These are phyloP conservation scores for Notechis scutatus DNA, from an alignment of 2,113 vertebrate genomes.

Conservation along the genomic window DNA sequence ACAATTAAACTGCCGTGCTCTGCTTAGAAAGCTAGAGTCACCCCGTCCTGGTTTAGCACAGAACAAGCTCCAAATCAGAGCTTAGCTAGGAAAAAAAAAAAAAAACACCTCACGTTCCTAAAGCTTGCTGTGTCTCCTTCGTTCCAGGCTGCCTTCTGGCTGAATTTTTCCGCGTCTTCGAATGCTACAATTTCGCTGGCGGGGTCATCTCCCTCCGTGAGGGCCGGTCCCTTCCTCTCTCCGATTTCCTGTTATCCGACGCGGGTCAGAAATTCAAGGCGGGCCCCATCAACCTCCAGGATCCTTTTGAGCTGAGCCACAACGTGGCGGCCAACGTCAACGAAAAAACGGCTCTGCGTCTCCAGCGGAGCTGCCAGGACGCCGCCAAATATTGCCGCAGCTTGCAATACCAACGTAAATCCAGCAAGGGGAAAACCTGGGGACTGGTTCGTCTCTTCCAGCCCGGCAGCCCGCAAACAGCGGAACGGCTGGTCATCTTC, in stretches of 20 bases:
- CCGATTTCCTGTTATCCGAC: constrained; percentile 54
- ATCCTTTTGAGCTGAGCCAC: constrained; percentile 89
- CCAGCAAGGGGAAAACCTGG: constrained; percentile 81
- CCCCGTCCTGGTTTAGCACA: background rate
- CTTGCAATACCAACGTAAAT: constrained; percentile 80
- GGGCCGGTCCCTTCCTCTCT: constrained; percentile 68
- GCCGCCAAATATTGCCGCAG: constrained; percentile 86
- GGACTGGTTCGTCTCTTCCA: constrained; percentile 81
- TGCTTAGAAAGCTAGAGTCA: background rate
- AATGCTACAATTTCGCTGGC: constrained; percentile 74
- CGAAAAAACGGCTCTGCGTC: constrained; percentile 68
- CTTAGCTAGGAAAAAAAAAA: background rate
- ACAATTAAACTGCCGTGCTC: background rate
- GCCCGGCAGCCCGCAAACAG: constrained; percentile 35
- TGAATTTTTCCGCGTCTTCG: constrained; percentile 84
- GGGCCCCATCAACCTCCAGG: constrained; percentile 84
- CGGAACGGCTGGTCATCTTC: constrained; percentile 47
- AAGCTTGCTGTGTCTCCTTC: background rate
- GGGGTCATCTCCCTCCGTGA: constrained; percentile 77
- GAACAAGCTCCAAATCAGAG: background rate
- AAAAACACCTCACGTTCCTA: too few relatives aligned
- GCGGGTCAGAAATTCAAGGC: constrained; percentile 49
- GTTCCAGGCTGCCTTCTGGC: constrained; percentile 76
- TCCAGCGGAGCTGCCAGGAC: constrained; percentile 74
- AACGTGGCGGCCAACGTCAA: constrained; percentile 88